These are phyloP conservation scores for Eulemur rufifrons DNA, from an alignment of 2,113 vertebrate species.

Conservation along the genomic window DNA sequence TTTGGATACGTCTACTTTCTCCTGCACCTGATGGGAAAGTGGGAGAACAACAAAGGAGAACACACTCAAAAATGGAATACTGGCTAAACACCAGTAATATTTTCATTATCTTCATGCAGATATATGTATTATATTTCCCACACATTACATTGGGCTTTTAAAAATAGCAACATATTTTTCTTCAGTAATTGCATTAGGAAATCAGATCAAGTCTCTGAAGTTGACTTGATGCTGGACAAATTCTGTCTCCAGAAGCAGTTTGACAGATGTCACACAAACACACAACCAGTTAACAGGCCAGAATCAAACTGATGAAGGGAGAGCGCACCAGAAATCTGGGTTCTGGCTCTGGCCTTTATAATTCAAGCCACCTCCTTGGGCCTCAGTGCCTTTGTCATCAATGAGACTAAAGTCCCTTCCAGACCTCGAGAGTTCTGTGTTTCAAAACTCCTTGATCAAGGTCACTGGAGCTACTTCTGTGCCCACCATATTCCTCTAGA, in stretches of 20 bases:
- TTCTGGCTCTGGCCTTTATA: background rate
- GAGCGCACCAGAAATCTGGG: background rate
- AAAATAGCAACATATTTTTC: background rate
- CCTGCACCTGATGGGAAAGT: background rate
- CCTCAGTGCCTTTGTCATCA: background rate
- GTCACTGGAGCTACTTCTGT: background rate
- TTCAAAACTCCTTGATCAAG: background rate
- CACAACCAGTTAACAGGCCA: background rate
- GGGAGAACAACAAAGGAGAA: background rate
- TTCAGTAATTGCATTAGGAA: background rate
- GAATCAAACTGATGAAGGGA: background rate
- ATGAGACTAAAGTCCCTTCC: background rate
- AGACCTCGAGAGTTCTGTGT: background rate
- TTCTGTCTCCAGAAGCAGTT: background rate
- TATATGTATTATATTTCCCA: background rate
- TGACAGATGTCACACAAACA: background rate
- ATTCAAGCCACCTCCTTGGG: background rate
- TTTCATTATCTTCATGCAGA: background rate
- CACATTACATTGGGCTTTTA: background rate
- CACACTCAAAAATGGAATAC: background rate
- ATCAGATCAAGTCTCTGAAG: background rate
- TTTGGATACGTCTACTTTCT: background rate
- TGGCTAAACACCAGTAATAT: background rate
- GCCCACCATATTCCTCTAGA: background rate
- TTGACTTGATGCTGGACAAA: background rate